Evolutionary conservation across 1,140 invertebrate genomes (phyloP).

Genomic region (Camponotus pennsylvanicus): DNA sequence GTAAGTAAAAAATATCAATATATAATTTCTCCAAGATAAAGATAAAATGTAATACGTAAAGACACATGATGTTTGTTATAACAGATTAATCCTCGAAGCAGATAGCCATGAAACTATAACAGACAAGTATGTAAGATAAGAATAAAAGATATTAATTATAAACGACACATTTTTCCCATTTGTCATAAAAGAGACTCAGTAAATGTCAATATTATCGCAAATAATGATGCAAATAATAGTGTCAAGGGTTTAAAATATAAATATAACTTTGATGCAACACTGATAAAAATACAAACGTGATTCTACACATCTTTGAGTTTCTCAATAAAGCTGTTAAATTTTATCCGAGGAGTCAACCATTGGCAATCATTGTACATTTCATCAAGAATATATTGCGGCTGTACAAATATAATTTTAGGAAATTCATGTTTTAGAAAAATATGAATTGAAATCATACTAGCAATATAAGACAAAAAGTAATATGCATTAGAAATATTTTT

Average conservation of each 20-base stretch:
- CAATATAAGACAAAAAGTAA: too few species aligned
- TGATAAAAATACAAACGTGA: not conserved
- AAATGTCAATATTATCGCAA: conserved; percentile 24
- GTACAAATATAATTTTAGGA: too few species aligned
- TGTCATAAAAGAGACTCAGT: not conserved
- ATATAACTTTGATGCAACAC: conserved; percentile 1
- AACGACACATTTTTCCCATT: conserved; percentile 20
- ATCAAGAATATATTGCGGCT: too few species aligned
- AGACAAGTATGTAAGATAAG: not conserved
- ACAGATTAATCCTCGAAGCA: not conserved
- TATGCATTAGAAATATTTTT: too few species aligned
- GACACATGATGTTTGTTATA: not conserved
- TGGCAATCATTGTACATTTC: too few species aligned
- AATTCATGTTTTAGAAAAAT: too few species aligned
- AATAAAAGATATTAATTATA: conserved; percentile 27
- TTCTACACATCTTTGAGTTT: not conserved
- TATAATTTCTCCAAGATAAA: not conserved
- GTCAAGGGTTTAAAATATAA: not conserved
- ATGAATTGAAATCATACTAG: too few species aligned
- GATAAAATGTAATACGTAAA: not conserved
- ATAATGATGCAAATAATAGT: conserved; percentile 14
- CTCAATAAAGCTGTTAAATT: too few species aligned
- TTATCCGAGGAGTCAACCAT: too few species aligned
- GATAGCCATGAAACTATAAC: not conserved
- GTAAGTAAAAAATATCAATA: not conserved